phyloP scores from a whole-genome alignment of 2,888 invertebrate species.

The Yponomeuta evonymella region DNA sequence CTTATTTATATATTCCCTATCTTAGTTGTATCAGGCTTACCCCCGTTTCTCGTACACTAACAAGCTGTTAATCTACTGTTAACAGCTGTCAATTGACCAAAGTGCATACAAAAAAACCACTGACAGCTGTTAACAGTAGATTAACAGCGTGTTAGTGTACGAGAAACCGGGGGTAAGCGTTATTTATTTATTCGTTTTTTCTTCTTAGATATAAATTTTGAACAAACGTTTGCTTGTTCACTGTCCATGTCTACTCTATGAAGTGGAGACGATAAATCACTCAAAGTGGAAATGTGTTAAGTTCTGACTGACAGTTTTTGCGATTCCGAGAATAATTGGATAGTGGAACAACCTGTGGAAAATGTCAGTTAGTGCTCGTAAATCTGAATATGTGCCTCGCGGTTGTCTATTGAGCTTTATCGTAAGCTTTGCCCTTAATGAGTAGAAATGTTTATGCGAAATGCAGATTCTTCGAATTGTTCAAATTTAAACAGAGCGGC shows the following conservation, averaged over 20 bases:
- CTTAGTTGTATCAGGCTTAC: background rate
- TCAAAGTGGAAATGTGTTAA: slow-evolving; percentile 21
- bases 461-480: background rate
- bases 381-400: background rate
- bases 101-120: too few relatives aligned
- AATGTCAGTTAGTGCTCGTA: background rate
- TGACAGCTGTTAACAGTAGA: too few relatives aligned
- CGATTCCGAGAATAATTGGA: slow-evolving; percentile 22
- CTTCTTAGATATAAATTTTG: background rate
- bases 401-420: background rate
- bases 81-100: too few relatives aligned
- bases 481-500: background rate
- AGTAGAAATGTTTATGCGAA: background rate
- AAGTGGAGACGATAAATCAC: slow-evolving; percentile 20
- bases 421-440: background rate
- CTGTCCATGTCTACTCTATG: background rate
- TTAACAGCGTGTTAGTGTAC: too few relatives aligned
- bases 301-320: slow-evolving; percentile 22
- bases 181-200: too few relatives aligned
- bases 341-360: slow-evolving; percentile 12
- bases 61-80: too few relatives aligned
- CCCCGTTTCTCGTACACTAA: too few relatives aligned
- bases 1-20: background rate
- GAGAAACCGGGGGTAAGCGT: too few relatives aligned
- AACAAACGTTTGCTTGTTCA: background rate